phyloP scores from a whole-genome alignment of 2,797 vertebrate genomes.

The Melopsittacus undulatus region DNA sequence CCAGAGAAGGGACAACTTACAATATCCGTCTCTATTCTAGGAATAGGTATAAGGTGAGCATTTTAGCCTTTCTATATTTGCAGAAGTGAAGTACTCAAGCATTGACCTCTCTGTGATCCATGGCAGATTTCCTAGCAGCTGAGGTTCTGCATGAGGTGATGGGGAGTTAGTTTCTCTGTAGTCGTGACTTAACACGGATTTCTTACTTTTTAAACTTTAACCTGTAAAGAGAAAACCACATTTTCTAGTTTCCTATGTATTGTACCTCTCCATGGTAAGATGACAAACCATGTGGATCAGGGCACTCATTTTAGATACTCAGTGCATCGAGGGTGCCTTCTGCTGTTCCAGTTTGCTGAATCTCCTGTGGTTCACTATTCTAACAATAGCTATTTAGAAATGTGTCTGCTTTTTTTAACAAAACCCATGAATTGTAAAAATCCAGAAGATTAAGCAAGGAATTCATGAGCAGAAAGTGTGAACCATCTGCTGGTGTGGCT shows the following conservation, averaged over 20 bases:
- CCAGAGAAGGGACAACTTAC: constrained; percentile 75
- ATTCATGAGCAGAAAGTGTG: not conserved
- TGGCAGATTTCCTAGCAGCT: constrained; percentile 37
- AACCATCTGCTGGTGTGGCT: constrained; percentile 18
- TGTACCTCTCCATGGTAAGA: constrained; percentile 32
- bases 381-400: constrained; percentile 15
- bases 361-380: constrained; percentile 2
- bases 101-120: constrained; percentile 55
- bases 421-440: constrained; percentile 12
- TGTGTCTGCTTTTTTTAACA: not conserved
- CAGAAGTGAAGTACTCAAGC: constrained; percentile 52
- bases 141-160: constrained; percentile 48
- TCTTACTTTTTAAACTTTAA: constrained; percentile 63
- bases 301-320: constrained; percentile 34
- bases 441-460: not conserved
- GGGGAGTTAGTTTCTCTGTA: constrained; percentile 40
- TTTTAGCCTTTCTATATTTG: constrained; percentile 76
- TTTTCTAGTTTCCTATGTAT: constrained; percentile 68
- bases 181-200: constrained; percentile 28
- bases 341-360: constrained; percentile 28
- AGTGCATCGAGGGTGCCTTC: not conserved
- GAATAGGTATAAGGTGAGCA: constrained; percentile 78
- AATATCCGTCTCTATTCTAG: constrained; percentile 80
- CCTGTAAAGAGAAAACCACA: not conserved
- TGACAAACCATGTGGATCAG: constrained; percentile 6